These are phyloP conservation scores for Nemapogon koenigi DNA, from an alignment of 2,888 invertebrate genomes.

Conservation along the genomic window DNA sequence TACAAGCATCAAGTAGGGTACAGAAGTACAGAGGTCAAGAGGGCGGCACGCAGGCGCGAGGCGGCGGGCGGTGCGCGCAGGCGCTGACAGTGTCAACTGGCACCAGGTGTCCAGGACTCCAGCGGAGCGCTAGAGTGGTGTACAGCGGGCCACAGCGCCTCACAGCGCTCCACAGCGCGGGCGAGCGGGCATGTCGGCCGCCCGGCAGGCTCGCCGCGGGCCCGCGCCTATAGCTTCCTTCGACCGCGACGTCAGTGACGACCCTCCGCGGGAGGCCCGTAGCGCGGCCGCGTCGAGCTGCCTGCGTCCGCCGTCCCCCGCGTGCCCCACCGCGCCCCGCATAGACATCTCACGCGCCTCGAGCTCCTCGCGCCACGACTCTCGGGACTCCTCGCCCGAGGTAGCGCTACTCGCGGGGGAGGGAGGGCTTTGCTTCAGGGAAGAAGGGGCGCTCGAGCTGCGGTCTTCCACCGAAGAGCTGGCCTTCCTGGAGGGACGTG, in stretches of 20 bases:
- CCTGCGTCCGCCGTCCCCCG: slow-evolving; percentile 20
- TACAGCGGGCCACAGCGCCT: no score
- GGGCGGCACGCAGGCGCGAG: no score
- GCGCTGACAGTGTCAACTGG: no score
- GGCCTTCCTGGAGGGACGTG: slow-evolving; percentile 75
- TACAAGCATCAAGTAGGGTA: no score
- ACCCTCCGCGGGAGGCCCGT: slow-evolving; percentile 27
- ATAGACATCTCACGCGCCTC: slow-evolving; percentile 91
- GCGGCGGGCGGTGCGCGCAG: no score
- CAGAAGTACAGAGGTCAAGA: no score
- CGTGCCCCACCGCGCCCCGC: slow-evolving; percentile 76
- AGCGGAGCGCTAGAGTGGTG: no score
- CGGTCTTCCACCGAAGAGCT: slow-evolving; percentile 89
- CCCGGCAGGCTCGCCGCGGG: slow-evolving; percentile 80
- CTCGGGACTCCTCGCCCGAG: slow-evolving; percentile 84
- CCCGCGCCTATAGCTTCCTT: slow-evolving; percentile 94
- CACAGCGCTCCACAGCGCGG: no score
- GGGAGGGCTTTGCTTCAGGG: slow-evolving; percentile 66
- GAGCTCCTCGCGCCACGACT: slow-evolving; percentile 87
- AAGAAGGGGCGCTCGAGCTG: slow-evolving; percentile 84
- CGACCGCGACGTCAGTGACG: slow-evolving; percentile 85
- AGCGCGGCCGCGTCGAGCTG: slow-evolving; percentile 18
- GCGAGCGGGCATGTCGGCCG: slow-evolving; percentile 13
- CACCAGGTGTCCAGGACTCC: no score
- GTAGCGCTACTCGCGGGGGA: slow-evolving; percentile 51